Conservation (phyloP, 2,113 vertebrate species). For the Saguinus imperator region DNA sequence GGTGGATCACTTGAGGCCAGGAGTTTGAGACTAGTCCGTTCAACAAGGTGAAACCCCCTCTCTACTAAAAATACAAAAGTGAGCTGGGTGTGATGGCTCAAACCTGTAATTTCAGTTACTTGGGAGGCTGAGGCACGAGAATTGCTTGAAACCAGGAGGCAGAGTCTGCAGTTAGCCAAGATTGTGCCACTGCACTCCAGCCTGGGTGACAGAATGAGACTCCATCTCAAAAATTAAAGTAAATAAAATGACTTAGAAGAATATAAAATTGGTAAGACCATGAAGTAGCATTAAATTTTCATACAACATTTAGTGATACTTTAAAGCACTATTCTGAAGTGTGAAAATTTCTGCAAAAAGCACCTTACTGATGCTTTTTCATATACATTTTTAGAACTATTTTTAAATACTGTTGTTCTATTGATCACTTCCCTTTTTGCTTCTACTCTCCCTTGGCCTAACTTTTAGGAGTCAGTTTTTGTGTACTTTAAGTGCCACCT, state of each 20-base stretch:
- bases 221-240: background rate
- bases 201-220: background rate
- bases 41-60: too few relatives aligned
- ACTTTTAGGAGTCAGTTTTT: background rate
- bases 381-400: background rate
- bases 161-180: background rate
- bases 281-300: background rate
- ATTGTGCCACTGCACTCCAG: background rate
- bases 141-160: too few relatives aligned
- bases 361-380: background rate
- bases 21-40: too few relatives aligned
- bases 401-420: background rate
- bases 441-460: background rate
- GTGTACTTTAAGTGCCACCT: background rate
- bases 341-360: background rate
- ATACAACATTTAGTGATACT: background rate
- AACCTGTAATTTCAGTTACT: too few relatives aligned
- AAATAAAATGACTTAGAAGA: background rate
- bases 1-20: too few relatives aligned
- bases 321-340: background rate
- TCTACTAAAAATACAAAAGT: too few relatives aligned
- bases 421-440: background rate
- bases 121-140: too few relatives aligned
- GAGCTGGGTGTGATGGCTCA: too few relatives aligned
- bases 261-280: background rate